Conservation (phyloP, 2,797 vertebrate species). For the Pteronotus mesoamericanus region DNA sequence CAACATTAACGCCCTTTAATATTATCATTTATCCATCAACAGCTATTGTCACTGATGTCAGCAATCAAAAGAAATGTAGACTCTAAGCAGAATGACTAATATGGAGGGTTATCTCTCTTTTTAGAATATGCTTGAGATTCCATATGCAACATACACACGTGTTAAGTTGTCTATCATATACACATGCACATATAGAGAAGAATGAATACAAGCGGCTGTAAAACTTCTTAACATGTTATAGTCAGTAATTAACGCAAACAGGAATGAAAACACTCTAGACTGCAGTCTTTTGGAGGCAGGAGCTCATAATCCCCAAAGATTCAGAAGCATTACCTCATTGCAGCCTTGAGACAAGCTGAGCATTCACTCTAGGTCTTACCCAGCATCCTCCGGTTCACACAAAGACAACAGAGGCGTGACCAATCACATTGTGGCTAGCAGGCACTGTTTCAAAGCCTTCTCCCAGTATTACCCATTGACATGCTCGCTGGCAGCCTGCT, state of each 20-base stretch:
- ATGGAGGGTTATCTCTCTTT: constrained; percentile 66
- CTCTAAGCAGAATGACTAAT: constrained; percentile 64
- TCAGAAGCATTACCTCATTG: constrained; percentile 85
- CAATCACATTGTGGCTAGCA: constrained; percentile 91
- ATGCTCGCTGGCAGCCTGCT: constrained; percentile 87
- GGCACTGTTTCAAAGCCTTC: constrained; percentile 84
- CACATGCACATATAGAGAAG: constrained; percentile 60
- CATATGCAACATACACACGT: constrained; percentile 59
- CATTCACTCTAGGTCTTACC: constrained; percentile 91
- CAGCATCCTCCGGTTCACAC: constrained; percentile 92
- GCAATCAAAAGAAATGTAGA: constrained; percentile 61
- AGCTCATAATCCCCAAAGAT: constrained; percentile 83
- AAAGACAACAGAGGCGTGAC: constrained; percentile 98
- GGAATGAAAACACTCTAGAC: constrained; percentile 79
- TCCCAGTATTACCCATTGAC: constrained; percentile 88
- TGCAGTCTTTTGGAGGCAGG: constrained; percentile 82
- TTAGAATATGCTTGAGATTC: constrained; percentile 53
- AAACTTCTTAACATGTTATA: constrained; percentile 70
- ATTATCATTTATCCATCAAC: constrained; percentile 60
- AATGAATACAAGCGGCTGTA: constrained; percentile 57
- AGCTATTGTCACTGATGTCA: constrained; percentile 61
- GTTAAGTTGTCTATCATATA: constrained; percentile 53
- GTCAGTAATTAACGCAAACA: constrained; percentile 75
- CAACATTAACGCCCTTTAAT: constrained; percentile 62
- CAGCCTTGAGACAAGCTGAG: constrained; percentile 89